A percentile compares a stretch with the other conserved stretches of the same genome.
phyloP scores from a whole-genome alignment of 2,113 vertebrate genomes.

The Heterotis niloticus region DNA sequence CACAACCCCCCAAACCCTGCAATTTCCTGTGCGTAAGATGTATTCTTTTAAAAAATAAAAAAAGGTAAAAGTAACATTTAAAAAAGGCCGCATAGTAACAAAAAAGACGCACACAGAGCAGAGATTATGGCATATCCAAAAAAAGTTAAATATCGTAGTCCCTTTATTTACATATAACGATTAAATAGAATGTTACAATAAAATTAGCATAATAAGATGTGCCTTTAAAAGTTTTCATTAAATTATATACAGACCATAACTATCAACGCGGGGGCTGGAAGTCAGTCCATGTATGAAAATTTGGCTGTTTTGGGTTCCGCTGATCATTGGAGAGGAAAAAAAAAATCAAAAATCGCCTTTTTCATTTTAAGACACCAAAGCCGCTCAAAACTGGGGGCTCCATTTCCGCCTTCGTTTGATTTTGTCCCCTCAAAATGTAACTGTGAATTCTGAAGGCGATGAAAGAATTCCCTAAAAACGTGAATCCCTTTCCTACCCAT shows the following conservation, averaged over 20 bases:
- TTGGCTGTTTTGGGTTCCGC: neutral
- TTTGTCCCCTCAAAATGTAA: neutral
- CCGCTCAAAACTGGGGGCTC: neutral
- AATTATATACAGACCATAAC: conserved; percentile 66
- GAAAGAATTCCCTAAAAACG: conserved; percentile 4
- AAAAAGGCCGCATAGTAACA: conserved; percentile 2
- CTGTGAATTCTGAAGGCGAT: conserved; percentile 16
- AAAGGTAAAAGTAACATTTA: neutral
- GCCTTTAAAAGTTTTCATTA: conserved; percentile 52
- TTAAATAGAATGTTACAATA: conserved; percentile 79
- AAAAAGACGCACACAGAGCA: conserved; percentile 17
- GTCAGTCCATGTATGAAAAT: neutral
- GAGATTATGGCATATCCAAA: conserved; percentile 4
- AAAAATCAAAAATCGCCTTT: neutral
- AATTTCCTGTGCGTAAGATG: no score
- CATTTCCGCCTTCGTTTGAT: neutral
- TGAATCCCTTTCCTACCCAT: conserved; percentile 4
- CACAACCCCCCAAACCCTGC: no score
- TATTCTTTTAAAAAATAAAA: neutral
- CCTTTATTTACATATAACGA: conserved; percentile 78
- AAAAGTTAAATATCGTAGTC: conserved; percentile 21
- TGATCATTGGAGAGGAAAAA: neutral
- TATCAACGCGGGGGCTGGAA: conserved; percentile 29
- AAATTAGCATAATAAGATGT: conserved; percentile 66
- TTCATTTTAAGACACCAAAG: neutral